Evolutionary conservation across 1,140 invertebrate genomes (phyloP).

Genomic region (Eulimnadia texana): DNA sequence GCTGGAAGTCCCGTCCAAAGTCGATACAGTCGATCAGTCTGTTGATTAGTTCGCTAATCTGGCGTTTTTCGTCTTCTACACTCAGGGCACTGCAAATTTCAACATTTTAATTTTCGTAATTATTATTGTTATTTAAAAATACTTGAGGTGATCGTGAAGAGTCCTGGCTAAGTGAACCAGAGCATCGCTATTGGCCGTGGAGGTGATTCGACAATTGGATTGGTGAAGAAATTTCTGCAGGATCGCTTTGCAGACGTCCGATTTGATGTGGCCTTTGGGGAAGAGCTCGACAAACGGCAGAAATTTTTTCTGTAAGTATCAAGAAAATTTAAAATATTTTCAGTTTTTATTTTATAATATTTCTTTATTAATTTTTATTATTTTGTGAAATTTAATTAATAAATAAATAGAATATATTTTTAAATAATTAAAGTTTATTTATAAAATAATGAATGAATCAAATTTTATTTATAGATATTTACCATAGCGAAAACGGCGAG

Average conservation of each 20-base stretch:
- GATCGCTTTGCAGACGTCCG: slow-evolving; percentile 69
- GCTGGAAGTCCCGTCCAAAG: slow-evolving; percentile 73
- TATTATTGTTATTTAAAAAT: too few relatives aligned
- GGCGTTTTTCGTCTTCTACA: slow-evolving; percentile 78
- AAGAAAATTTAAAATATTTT: not conserved
- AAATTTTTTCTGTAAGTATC: slow-evolving; percentile 59
- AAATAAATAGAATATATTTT: not conserved
- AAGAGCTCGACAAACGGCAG: slow-evolving; percentile 78
- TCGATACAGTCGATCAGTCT: slow-evolving; percentile 61
- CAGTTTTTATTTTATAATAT: not conserved
- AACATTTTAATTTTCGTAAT: too few relatives aligned
- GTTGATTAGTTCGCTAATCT: slow-evolving; percentile 68
- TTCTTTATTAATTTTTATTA: not conserved
- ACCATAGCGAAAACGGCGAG: slow-evolving; percentile 63
- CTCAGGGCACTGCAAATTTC: slow-evolving; percentile 82
- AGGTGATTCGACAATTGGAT: not conserved
- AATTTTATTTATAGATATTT: slow-evolving; percentile 19
- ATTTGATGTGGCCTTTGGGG: slow-evolving; percentile 62
- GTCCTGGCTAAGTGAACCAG: slow-evolving; percentile 72
- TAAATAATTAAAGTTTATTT: not conserved
- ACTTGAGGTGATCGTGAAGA: slow-evolving; percentile 87
- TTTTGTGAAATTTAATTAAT: too few relatives aligned
- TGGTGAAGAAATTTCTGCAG: slow-evolving; percentile 28
- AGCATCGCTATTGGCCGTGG: slow-evolving; percentile 35
- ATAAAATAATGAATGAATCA: not conserved